These are phyloP conservation scores for Lagria hirta DNA, from an alignment of 2,888 invertebrate genomes.

Conservation along the genomic window DNA sequence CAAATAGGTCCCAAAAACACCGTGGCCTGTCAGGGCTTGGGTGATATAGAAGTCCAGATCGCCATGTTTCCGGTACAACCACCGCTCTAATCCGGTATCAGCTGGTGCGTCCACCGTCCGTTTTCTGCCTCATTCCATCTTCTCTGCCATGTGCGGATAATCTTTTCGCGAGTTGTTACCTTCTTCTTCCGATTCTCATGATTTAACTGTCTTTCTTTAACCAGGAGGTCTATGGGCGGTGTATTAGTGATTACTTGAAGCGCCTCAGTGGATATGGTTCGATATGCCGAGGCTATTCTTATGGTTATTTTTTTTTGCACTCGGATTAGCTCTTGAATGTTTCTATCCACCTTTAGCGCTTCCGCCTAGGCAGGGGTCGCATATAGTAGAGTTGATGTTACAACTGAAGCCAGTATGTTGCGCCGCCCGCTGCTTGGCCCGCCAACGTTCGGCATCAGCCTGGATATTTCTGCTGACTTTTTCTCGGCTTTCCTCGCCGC, in stretches of 20 bases:
- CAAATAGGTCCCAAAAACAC: slow-evolving; percentile 20
- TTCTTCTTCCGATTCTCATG: too few species aligned
- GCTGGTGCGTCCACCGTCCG: slow-evolving; percentile 14
- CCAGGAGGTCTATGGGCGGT: slow-evolving; percentile 20
- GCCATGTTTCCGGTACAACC: slow-evolving; percentile 10
- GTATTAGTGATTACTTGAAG: slow-evolving; percentile 13
- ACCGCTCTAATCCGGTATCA: slow-evolving; percentile 17
- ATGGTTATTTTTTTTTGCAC: slow-evolving; percentile 13
- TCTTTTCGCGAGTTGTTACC: not conserved
- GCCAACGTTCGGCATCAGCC: slow-evolving; percentile 14
- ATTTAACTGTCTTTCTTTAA: slow-evolving; percentile 3
- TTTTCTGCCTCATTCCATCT: slow-evolving; percentile 7
- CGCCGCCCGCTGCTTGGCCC: slow-evolving; percentile 1
- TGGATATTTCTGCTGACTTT: too few species aligned
- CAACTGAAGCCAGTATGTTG: not conserved
- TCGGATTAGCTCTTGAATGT: not conserved
- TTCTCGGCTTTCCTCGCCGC: slow-evolving; percentile 9
- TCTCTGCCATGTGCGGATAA: slow-evolving; percentile 2
- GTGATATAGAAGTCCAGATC: slow-evolving; percentile 20
- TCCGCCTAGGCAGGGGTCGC: slow-evolving; percentile 24
- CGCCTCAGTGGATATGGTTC: slow-evolving; percentile 22
- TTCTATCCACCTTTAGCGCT: not conserved
- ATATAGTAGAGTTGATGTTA: slow-evolving; percentile 16
- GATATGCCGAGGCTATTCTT: slow-evolving; percentile 11
- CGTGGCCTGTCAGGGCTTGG: slow-evolving; percentile 28